Evolutionary conservation across 2,888 invertebrate species (phyloP).

Genomic region (Muscina levida): DNA sequence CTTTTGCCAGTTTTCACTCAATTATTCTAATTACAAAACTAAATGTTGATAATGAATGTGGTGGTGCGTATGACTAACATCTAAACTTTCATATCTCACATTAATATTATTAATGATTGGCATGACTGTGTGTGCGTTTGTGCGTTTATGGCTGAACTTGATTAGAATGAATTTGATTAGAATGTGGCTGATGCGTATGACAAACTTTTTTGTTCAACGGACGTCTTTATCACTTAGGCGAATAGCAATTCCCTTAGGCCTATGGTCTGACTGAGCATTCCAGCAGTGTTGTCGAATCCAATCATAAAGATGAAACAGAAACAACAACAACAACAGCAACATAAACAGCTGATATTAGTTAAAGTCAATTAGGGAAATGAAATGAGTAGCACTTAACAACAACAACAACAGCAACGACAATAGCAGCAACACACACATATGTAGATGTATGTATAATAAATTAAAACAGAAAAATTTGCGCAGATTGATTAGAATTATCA

Average conservation of each 20-base stretch:
- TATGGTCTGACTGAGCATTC: too few relatives aligned
- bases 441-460: too few relatives aligned
- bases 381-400: conserved; percentile 6
- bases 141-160: too few relatives aligned
- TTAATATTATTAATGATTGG: conserved; percentile 23
- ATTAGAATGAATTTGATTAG: conserved; percentile 33
- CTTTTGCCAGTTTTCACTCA: too few relatives aligned
- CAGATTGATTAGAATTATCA: conserved; percentile 11
- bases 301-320: too few relatives aligned
- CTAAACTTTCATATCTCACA: conserved; percentile 25
- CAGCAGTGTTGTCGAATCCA: too few relatives aligned
- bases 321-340: too few relatives aligned
- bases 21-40: conserved; percentile 40
- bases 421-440: neutral
- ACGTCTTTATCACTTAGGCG: conserved; percentile 33
- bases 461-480: conserved; percentile 27
- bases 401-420: conserved; percentile 2
- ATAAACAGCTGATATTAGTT: conserved; percentile 47
- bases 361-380: conserved; percentile 45
- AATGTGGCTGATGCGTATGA: neutral
- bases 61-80: conserved; percentile 56
- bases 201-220: neutral
- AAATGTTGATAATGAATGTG: conserved; percentile 53
- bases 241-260: neutral
- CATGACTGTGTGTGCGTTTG: conserved; percentile 13